These are phyloP conservation scores for Sesia bembeciformis DNA, from an alignment of 2,888 invertebrate genomes.

Conservation along the genomic window DNA sequence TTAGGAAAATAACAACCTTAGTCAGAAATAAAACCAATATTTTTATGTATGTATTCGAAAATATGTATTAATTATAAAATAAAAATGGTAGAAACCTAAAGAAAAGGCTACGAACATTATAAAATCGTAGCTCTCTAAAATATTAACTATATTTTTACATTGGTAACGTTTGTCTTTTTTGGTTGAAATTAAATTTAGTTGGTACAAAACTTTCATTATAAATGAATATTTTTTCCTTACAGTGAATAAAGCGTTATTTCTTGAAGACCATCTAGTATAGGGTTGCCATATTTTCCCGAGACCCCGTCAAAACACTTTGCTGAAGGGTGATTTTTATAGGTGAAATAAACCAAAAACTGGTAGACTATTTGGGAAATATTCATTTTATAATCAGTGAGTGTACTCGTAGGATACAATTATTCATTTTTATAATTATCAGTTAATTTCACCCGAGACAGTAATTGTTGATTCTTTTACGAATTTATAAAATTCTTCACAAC, in stretches of 20 bases:
- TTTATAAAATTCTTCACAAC: too few relatives aligned
- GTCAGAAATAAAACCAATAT: too few relatives aligned
- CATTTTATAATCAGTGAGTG: too few relatives aligned
- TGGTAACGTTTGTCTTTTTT: conserved; percentile 13
- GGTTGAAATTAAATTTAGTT: conserved; percentile 13
- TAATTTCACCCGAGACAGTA: too few relatives aligned
- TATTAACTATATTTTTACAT: conserved; percentile 14
- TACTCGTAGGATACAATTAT: too few relatives aligned
- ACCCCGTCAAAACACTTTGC: conserved; percentile 13
- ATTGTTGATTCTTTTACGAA: too few relatives aligned
- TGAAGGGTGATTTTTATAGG: conserved; percentile 14
- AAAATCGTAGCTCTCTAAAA: conserved; percentile 12
- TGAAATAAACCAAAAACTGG: too few relatives aligned
- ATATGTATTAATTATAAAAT: too few relatives aligned
- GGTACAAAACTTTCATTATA: conserved; percentile 10
- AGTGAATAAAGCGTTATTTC: conserved; percentile 12
- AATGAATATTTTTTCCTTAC: conserved; percentile 7
- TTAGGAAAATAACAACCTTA: too few relatives aligned
- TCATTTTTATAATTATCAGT: too few relatives aligned
- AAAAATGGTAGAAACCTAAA: too few relatives aligned
- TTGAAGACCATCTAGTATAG: conserved; percentile 14
- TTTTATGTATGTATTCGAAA: neutral
- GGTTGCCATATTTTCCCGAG: conserved; percentile 13
- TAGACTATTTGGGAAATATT: too few relatives aligned
- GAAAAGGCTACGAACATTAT: conserved; percentile 19